Evolutionary conservation across 2,113 vertebrate genomes (phyloP).

Genomic region (Verasper variegatus): DNA sequence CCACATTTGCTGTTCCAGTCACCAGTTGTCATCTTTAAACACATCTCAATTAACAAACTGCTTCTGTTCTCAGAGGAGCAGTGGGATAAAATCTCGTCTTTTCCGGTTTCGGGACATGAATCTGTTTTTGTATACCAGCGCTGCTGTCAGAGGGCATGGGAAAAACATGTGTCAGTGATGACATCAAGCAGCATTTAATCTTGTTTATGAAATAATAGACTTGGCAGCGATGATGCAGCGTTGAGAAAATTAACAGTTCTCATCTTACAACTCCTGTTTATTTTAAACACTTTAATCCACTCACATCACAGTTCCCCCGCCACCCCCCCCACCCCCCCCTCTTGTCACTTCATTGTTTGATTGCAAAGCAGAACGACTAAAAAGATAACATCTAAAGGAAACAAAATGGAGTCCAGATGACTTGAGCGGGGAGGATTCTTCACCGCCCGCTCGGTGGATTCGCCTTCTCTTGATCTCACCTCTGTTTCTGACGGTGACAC

Average conservation of each 20-base stretch:
- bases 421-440: conserved; percentile 24
- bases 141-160: conserved; percentile 49
- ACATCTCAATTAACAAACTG: background rate
- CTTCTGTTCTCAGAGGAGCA: conserved; percentile 38
- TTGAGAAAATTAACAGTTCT: conserved; percentile 54
- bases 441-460: conserved; percentile 31
- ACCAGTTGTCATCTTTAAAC: background rate
- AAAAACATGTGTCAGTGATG: conserved; percentile 46
- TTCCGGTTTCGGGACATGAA: conserved; percentile 10
- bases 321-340: background rate
- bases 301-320: conserved; percentile 4
- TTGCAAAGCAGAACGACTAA: conserved; percentile 35
- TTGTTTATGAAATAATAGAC: conserved; percentile 63
- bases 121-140: conserved; percentile 38
- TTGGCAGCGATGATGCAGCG: conserved; percentile 34
- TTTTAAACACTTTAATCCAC: conserved; percentile 54
- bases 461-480: conserved; percentile 60
- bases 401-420: conserved; percentile 69
- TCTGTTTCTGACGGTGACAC: conserved; percentile 60
- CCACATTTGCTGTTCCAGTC: background rate
- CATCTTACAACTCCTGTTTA: conserved; percentile 59
- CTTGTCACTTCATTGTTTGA: conserved; percentile 57
- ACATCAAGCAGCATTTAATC: conserved; percentile 53
- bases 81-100: conserved; percentile 25
- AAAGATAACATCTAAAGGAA: conserved; percentile 59